Base-by-base conservation (phyloP, 2,113 vertebrate species). In the Micromys minutus region DNA sequence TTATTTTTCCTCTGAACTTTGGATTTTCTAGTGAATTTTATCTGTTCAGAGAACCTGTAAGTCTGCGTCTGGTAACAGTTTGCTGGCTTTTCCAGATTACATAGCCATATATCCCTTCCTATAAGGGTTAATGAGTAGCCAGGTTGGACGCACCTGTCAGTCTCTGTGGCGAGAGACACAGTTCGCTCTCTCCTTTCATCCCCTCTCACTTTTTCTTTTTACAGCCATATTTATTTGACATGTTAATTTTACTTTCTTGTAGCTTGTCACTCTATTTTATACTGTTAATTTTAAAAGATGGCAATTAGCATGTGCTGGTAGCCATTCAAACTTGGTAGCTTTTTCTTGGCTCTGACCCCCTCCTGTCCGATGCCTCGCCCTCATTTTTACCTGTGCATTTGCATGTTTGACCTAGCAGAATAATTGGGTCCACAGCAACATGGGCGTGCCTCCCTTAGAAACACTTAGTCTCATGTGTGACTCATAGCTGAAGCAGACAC, bases 401-500 rank as follows among this genome's bases (percentile, higher is more conserved):
- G 97, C 98, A 97, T 98, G 97, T 98, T 98, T 98, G 98, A 98
- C 98, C 98, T 97, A 96, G 97, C 95, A 97, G 94, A 97, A 97
- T 98, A 98, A 98, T 98, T 98, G 98, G 98, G 98, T 97, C 97
- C 97, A 97, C 97, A 97, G 97, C 98, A 98, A 97, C 98, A 97
- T 98, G 98, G 98, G 97, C 97, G 98, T 98, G 98, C 96, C 98
- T 97, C 97, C 97, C 95, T 98, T 97, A 98, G 97, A 98, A 97
- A 97, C 97, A 98, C 98, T 98, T 97, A 96, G 98, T 98, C 98
- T 98, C 98, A 98, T 97, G 97, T 98, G 98, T 98, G 98, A 98
- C 94, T 98, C 98, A 98, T 98, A 98, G 98, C 98, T 92, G 97
- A 98, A 97, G 98, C 98, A 98, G 97, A 97, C 98, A 98, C 98